Conservation (phyloP, 2,888 invertebrate species). For the Phytoseiulus persimilis region DNA sequence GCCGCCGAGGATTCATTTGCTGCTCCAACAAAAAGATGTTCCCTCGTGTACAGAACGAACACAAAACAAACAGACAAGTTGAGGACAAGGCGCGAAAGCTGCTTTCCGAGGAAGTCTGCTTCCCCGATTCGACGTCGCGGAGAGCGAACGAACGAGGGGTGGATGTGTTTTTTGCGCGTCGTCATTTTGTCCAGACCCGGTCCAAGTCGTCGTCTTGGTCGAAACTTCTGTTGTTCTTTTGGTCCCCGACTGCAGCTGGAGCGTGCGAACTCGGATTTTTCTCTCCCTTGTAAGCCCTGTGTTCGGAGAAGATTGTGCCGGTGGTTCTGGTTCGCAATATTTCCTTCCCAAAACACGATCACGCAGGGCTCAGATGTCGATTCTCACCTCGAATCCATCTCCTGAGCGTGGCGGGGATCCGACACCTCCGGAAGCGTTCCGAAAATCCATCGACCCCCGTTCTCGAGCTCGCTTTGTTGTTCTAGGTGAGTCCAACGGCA, state of each 20-base stretch:
- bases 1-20: neutral
- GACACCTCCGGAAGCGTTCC: neutral
- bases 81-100: neutral
- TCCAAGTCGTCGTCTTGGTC: neutral
- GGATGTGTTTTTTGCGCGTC: neutral
- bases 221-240: neutral
- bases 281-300: neutral
- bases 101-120: neutral
- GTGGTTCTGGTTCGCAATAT: neutral
- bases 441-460: neutral
- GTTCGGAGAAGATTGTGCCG: neutral
- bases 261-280: neutral
- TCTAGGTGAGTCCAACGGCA: neutral
- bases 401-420: neutral
- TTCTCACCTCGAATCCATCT: neutral
- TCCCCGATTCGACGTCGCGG: neutral
- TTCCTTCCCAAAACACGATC: too few relatives aligned
- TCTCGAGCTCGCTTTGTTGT: neutral
- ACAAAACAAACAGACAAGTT: conserved; percentile 5
- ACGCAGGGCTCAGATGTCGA: neutral
- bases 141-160: neutral
- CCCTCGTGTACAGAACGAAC: neutral
- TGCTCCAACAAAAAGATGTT: neutral
- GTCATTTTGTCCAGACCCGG: neutral
- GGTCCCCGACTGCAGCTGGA: neutral